These are phyloP conservation scores for Euwallacea similis DNA, from an alignment of 1,140 invertebrate species.

Conservation along the genomic window DNA sequence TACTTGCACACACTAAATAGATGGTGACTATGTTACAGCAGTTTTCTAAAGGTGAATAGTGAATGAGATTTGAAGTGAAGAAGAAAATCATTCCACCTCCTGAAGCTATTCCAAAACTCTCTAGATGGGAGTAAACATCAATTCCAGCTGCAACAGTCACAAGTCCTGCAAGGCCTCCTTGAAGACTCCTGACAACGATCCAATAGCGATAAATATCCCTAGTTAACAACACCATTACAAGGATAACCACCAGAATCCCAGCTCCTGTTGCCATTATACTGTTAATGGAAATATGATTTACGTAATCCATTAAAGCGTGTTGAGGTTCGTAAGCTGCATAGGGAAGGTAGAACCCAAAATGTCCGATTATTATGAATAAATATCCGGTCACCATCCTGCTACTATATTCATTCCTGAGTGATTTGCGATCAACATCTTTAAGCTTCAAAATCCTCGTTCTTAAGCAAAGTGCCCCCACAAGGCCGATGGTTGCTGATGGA, in stretches of 20 bases:
- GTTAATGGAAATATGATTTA: conserved; percentile 37
- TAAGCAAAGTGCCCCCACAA: conserved; percentile 40
- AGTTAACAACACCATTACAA: conserved; percentile 38
- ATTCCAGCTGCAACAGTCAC: conserved; percentile 38
- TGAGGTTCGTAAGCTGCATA: conserved; percentile 15
- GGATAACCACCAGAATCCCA: conserved; percentile 34
- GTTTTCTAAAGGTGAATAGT: conserved; percentile 43
- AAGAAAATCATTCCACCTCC: conserved; percentile 36
- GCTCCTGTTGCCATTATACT: conserved; percentile 40
- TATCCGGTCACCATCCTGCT: conserved; percentile 40
- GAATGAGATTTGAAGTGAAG: conserved; percentile 31
- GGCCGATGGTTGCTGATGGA: conserved; percentile 31
- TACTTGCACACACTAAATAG: conserved; percentile 40
- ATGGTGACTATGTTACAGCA: conserved; percentile 43
- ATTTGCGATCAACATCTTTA: conserved; percentile 39
- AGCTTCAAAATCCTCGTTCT: conserved; percentile 42
- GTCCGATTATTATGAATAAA: conserved; percentile 41
- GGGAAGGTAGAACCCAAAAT: conserved; percentile 39
- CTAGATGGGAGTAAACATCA: conserved; percentile 36
- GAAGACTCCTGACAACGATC: conserved; percentile 41
- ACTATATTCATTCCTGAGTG: conserved; percentile 40
- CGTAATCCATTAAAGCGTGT: conserved; percentile 28
- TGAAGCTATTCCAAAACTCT: conserved; percentile 35
- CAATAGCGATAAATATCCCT: conserved; percentile 41
- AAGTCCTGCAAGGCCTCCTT: conserved; percentile 43